phyloP scores from a whole-genome alignment of 1,140 invertebrate species.

The Periplaneta americana region DNA sequence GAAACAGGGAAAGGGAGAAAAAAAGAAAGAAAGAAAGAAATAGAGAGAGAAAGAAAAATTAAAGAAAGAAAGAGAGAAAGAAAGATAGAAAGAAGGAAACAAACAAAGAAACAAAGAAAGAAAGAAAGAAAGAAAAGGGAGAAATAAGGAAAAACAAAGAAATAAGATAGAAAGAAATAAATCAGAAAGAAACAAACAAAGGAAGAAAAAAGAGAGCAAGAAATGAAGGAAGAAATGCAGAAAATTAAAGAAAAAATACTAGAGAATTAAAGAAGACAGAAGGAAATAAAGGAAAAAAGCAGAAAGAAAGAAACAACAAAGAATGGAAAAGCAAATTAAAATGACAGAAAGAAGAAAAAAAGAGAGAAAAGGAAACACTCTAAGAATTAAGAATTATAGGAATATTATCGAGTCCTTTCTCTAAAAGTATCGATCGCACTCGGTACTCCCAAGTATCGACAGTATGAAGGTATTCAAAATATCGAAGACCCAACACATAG shows the following conservation, averaged over 20 bases:
- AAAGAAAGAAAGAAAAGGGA: background rate
- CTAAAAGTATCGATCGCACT: too few species aligned
- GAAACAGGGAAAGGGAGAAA: background rate
- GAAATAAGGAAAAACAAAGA: background rate
- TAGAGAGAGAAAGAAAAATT: background rate
- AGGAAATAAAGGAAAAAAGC: background rate
- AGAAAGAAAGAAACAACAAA: background rate
- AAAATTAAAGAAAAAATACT: background rate
- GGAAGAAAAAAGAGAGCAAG: background rate
- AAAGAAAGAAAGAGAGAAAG: background rate
- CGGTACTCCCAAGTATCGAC: too few species aligned
- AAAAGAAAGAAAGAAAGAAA: too few species aligned
- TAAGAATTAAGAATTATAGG: background rate
- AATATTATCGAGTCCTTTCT: background rate
- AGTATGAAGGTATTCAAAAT: too few species aligned
- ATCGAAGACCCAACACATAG: too few species aligned
- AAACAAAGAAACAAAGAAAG: background rate
- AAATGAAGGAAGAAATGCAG: background rate
- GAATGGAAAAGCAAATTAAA: background rate
- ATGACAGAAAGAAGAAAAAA: too few species aligned
- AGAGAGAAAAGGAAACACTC: too few species aligned
- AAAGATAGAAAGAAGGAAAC: background rate
- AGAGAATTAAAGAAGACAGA: background rate
- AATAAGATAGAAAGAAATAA: background rate
- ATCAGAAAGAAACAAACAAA: background rate